Evolutionary conservation across 2,888 invertebrate species (phyloP), one percentile per base, ranked within the genome.

Genomic region (Tubulanus polymorphus): DNA sequence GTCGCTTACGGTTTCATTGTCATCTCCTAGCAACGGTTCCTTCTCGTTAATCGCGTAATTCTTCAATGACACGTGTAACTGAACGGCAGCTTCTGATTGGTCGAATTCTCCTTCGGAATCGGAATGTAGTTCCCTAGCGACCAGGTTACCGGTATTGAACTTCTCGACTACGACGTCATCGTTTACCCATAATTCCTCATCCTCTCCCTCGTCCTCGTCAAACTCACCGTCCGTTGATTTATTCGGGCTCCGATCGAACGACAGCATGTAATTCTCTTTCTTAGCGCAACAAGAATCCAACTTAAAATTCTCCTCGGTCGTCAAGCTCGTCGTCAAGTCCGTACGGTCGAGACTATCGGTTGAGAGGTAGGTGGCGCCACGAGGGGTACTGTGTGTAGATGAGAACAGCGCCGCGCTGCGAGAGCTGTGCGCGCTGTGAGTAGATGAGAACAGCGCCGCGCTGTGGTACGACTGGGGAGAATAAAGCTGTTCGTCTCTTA

Each of bases 251-350:
- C 41, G 41, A 41, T 41, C 41, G 41, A 41, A 41, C 15, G 41
- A 18, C 6, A 41, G 15, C 6, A 41, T 8, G 15, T 41, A 41
- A 15, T 41, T 41, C 23, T 41, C 15, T 23, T 41, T 41, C 18
- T 41, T 41, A 18, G 41, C 41, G 41, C 23, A 41, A 15, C 41
- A 41, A 18, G 41, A 18, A 20, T 41, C 15, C 6, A 41, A 3
- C 20, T 41, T 41, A 41, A 41, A 41, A 41, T 41, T 23, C 6
- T 41, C 41, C 41, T 41, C 35, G 6, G 41, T 41, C 41, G 41
- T 23, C 20, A 41, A 8, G 15, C 20, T 20, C 18, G 20, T 20
- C 18, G 18, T 23, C 3, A 41, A 8, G 15, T 15, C 41, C 5
- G 41, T 15, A 8, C 41, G 41, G 23, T 41, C 41, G 6, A 41